phyloP scores from a whole-genome alignment of 2,888 invertebrate species.

The Phania funesta region DNA sequence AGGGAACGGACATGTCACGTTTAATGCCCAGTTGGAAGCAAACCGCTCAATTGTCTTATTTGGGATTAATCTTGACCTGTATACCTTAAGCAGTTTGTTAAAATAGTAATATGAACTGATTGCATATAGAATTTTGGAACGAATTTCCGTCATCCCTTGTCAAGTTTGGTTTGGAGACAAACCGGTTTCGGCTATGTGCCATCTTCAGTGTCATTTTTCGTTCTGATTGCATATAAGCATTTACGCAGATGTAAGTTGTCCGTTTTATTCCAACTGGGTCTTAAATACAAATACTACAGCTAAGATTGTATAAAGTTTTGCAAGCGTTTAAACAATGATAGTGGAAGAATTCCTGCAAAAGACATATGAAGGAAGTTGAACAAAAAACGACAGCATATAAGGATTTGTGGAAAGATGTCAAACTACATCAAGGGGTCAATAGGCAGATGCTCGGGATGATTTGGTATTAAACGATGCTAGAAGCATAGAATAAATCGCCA shows the following conservation, averaged over 20 bases:
- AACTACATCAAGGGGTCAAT: constrained; percentile 56
- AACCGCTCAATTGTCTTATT: too few relatives aligned
- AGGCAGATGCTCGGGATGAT: constrained; percentile 58
- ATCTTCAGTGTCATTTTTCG: too few relatives aligned
- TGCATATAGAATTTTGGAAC: too few relatives aligned
- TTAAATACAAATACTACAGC: neutral
- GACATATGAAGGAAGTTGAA: constrained; percentile 34
- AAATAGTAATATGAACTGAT: too few relatives aligned
- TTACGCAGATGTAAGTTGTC: too few relatives aligned
- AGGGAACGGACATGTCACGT: too few relatives aligned
- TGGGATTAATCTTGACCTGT: too few relatives aligned
- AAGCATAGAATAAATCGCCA: neutral
- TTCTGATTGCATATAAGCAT: neutral
- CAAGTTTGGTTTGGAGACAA: too few relatives aligned
- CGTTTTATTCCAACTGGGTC: neutral
- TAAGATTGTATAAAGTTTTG: neutral
- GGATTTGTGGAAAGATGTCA: constrained; percentile 14
- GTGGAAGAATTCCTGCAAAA: constrained; percentile 9
- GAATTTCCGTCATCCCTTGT: too few relatives aligned
- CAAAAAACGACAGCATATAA: constrained; percentile 2
- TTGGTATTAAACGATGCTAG: constrained; percentile 37
- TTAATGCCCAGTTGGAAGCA: neutral
- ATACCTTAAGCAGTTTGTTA: too few relatives aligned
- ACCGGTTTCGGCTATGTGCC: too few relatives aligned
- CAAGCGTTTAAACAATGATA: constrained; percentile 7